phyloP scores from a whole-genome alignment of 53 echinoderm and acorn worm species.

The Arbacia lixula region DNA sequence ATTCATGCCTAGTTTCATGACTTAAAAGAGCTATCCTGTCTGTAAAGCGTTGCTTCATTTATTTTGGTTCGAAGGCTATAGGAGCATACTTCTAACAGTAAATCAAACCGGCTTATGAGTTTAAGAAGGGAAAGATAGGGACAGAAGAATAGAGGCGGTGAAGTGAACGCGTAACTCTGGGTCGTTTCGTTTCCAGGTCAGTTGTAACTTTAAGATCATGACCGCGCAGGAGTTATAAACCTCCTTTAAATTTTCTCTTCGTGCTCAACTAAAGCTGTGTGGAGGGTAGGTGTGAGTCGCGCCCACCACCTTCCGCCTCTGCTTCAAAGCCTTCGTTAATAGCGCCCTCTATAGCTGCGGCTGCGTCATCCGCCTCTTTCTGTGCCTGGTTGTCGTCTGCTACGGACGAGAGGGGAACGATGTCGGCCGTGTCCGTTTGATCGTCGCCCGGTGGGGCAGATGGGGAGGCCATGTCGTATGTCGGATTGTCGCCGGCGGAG shows the following conservation, averaged over 20 bases:
- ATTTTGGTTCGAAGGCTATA: no score
- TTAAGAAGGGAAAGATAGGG: not conserved
- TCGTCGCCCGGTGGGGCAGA: no score
- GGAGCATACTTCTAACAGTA: no score
- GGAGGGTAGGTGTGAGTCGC: slow-evolving; percentile 12
- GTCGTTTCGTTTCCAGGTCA: not conserved
- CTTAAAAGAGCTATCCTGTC: no score
- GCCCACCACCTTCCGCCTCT: slow-evolving; percentile 33
- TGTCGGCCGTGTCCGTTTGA: slow-evolving; percentile 2
- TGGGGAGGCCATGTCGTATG: not conserved
- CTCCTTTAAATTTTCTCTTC: no score
- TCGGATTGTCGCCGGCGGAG: not conserved
- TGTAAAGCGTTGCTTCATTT: no score
- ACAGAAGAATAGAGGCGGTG: not conserved
- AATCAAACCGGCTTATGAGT: no score
- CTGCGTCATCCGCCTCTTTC: slow-evolving; percentile 60
- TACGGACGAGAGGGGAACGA: not conserved
- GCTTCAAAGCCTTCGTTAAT: slow-evolving; percentile 64
- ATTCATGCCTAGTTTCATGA: no score
- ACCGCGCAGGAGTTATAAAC: no score
- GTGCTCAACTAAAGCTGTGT: slow-evolving; percentile 34
- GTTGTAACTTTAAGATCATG: no score
- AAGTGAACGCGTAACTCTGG: no score
- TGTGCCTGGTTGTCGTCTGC: slow-evolving; percentile 10
- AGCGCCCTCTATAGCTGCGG: slow-evolving; percentile 63